Conservation (phyloP, 2,888 invertebrate species). For the Hyppa rectilinea region DNA sequence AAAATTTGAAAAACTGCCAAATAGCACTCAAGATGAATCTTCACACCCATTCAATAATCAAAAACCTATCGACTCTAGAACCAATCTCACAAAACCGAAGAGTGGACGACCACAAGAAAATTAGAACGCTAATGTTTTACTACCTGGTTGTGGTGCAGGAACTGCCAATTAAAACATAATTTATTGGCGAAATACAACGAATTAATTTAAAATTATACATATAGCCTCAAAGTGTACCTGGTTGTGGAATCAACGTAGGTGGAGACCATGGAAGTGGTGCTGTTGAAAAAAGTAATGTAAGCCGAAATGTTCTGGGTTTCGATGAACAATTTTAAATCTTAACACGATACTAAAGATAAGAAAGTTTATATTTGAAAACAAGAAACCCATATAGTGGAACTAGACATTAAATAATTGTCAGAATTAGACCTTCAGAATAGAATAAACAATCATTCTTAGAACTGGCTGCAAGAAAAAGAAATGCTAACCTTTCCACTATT, state of each 20-base stretch:
- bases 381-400: not conserved
- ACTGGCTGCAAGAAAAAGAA: not conserved
- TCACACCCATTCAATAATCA: not conserved
- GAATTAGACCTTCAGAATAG: not conserved
- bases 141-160: not conserved
- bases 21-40: not conserved
- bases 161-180: not conserved
- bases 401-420: not conserved
- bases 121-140: not conserved
- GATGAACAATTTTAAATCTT: not conserved
- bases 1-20: not conserved
- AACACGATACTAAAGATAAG: not conserved
- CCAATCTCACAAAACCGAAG: not conserved
- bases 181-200: not conserved
- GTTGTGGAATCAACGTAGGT: not conserved
- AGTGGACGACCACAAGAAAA: not conserved
- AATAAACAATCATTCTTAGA: not conserved
- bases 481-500: not conserved
- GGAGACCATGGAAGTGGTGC: not conserved
- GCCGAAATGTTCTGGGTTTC: not conserved
- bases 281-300: not conserved
- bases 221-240: not conserved
- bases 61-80: too few species aligned
- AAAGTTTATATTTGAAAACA: not conserved
- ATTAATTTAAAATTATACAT: not conserved